Conservation (phyloP, 2,797 vertebrate genomes). For the Dryobates pubescens region DNA sequence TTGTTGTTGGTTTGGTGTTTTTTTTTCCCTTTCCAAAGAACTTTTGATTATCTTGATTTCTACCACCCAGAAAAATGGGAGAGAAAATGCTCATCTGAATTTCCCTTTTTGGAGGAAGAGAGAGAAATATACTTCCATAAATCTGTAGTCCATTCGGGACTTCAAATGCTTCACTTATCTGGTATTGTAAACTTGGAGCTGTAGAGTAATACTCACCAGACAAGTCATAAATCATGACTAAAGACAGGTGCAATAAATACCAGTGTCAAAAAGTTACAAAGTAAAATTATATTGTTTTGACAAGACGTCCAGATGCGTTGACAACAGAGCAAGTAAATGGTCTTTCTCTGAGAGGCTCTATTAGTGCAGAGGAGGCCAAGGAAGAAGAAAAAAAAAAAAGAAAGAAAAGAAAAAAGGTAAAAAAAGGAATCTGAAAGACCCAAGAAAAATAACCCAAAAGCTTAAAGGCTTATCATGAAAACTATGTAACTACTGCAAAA, state of each 20-base stretch:
- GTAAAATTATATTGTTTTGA: conserved; percentile 91
- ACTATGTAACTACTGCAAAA: conserved; percentile 29
- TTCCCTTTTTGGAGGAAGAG: conserved; percentile 26
- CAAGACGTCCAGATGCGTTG: conserved; percentile 85
- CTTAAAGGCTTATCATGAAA: conserved; percentile 66
- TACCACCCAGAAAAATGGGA: conserved; percentile 37
- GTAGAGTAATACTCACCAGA: conserved; percentile 85
- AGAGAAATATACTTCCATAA: conserved; percentile 61
- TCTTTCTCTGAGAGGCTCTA: conserved; percentile 51
- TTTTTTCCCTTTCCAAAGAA: neutral
- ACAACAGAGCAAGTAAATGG: conserved; percentile 79
- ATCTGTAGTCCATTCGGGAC: conserved; percentile 62
- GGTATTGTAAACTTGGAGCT: conserved; percentile 80
- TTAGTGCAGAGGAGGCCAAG: neutral
- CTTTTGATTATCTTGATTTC: neutral
- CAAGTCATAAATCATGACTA: conserved; percentile 93
- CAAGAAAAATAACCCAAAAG: conserved; percentile 61
- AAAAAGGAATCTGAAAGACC: neutral
- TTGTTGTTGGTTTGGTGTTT: neutral
- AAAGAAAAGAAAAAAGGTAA: neutral
- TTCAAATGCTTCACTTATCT: conserved; percentile 87
- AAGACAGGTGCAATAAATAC: conserved; percentile 84
- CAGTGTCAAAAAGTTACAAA: conserved; percentile 83
- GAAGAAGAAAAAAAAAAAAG: neutral
- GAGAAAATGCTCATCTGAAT: conserved; percentile 47